A percentile compares a stretch with the other conserved stretches of the same genome.
These are phyloP conservation scores for Lipotes vexillifer DNA, from an alignment of 2,113 vertebrate genomes.

Conservation along the genomic window DNA sequence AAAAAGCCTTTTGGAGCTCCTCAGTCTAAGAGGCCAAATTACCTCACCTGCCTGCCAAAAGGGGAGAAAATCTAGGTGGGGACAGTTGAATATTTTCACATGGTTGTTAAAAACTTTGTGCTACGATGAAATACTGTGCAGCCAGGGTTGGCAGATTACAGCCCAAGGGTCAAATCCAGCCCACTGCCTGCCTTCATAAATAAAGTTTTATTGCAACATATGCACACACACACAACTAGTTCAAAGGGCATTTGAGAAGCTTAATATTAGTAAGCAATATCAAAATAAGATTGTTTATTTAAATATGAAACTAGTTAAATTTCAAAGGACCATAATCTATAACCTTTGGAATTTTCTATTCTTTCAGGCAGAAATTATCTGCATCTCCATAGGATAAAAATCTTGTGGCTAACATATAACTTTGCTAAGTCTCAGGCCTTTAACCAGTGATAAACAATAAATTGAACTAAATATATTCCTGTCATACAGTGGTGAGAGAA, in stretches of 20 bases:
- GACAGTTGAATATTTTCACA: background rate
- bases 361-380: background rate
- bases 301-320: background rate
- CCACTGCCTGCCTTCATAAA: background rate
- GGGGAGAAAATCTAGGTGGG: fast-evolving
- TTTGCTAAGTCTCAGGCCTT: background rate
- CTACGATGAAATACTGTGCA: background rate
- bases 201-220: background rate
- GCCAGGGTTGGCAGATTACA: background rate
- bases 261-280: background rate
- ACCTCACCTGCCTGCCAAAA: too few species aligned
- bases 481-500: background rate
- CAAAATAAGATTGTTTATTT: background rate
- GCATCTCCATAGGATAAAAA: background rate
- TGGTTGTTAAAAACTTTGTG: background rate
- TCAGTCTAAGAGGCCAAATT: background rate
- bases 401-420: background rate
- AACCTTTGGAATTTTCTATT: background rate
- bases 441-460: background rate
- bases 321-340: background rate
- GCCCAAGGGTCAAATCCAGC: background rate
- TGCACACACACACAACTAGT: background rate
- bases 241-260: background rate
- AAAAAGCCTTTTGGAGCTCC: background rate
- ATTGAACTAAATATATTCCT: background rate